A percentile compares a stretch with the other conserved stretches of the same genome.
phyloP scores from a whole-genome alignment of 1,140 invertebrate species.

The Ephestia elutella region DNA sequence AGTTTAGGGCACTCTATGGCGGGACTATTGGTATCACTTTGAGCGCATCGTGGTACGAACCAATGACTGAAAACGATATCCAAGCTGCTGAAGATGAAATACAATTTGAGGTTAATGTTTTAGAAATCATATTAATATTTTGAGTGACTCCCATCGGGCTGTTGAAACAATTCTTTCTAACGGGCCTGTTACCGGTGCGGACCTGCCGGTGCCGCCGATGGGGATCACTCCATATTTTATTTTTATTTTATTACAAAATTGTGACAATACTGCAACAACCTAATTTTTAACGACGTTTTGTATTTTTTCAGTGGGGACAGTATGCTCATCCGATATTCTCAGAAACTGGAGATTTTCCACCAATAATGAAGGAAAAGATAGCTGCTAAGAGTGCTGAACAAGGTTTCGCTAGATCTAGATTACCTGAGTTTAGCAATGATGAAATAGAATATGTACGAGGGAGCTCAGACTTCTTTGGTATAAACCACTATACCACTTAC shows the following conservation, averaged over 20 bases:
- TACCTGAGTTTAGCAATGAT: background rate
- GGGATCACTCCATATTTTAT: too few relatives aligned
- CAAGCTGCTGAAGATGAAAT: conserved; percentile 3
- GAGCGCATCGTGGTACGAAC: background rate
- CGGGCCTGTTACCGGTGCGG: too few relatives aligned
- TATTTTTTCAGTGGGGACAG: conserved; percentile 2
- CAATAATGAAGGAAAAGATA: conserved; percentile 1
- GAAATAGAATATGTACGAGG: conserved; percentile 4
- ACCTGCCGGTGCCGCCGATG: too few relatives aligned
- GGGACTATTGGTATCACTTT: background rate
- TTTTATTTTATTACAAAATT: too few relatives aligned
- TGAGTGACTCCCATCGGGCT: background rate
- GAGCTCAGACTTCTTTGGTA: conserved; percentile 1
- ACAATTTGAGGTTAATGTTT: conserved; percentile 2
- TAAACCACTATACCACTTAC: conserved; percentile 1
- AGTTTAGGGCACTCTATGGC: background rate
- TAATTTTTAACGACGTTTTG: too few relatives aligned
- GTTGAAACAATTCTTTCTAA: too few relatives aligned
- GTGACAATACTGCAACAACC: too few relatives aligned
- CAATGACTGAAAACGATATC: background rate
- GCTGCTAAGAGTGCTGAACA: conserved; percentile 1
- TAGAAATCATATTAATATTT: background rate
- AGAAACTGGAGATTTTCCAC: background rate
- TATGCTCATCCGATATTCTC: conserved; percentile 8
- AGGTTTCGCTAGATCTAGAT: conserved; percentile 1